These are phyloP conservation scores for Diplodus puntazzo DNA, from an alignment of 2,797 vertebrate species.

Conservation along the genomic window DNA sequence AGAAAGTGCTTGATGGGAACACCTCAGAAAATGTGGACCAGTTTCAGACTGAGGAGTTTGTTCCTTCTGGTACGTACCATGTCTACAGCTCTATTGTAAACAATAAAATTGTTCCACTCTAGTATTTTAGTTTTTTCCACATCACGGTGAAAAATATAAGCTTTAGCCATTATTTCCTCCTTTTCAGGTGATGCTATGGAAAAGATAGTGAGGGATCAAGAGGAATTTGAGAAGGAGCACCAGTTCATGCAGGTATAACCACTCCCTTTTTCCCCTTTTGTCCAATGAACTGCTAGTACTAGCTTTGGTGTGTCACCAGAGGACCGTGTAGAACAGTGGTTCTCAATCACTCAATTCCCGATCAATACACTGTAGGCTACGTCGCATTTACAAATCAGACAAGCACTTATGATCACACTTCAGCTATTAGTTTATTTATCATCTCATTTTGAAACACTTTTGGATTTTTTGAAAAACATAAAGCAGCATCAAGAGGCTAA, in stretches of 20 bases:
- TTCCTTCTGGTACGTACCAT: conserved; percentile 88
- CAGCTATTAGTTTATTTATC: too few species aligned
- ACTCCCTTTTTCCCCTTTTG: background rate
- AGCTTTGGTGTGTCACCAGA: background rate
- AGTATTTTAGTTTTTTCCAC: background rate
- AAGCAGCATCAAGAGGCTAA: too few species aligned
- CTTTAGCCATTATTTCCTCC: background rate
- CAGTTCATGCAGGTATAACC: conserved; percentile 91
- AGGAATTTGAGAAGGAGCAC: conserved; percentile 94
- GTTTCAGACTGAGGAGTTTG: conserved; percentile 87
- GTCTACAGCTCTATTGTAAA: background rate
- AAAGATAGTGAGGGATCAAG: conserved; percentile 92
- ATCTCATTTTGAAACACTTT: too few species aligned
- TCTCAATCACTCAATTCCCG: too few species aligned
- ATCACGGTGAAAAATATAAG: background rate
- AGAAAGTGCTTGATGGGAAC: conserved; percentile 84
- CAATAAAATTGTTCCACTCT: background rate
- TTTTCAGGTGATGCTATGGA: conserved; percentile 89
- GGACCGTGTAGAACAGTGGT: background rate
- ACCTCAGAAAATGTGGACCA: conserved; percentile 54
- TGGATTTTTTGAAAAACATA: too few species aligned
- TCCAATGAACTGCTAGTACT: background rate
- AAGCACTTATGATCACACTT: too few species aligned
- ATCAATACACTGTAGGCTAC: too few species aligned
- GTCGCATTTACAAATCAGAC: too few species aligned